phyloP scores from a whole-genome alignment of 2,888 invertebrate species.

The Oligia fasciuncula region DNA sequence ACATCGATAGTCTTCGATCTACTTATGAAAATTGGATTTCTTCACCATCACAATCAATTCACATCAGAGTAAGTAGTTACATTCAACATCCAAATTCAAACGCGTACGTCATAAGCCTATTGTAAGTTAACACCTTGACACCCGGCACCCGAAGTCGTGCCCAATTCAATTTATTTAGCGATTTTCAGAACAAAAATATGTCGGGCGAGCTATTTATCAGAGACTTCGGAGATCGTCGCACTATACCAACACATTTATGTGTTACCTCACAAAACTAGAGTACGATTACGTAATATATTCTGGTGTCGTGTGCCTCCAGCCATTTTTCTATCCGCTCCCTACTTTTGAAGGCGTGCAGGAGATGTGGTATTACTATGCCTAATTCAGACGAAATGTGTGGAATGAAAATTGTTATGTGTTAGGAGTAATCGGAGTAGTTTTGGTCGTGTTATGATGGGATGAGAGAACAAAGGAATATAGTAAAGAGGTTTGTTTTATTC shows the following conservation, averaged over 20 bases:
- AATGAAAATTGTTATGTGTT: conserved; percentile 68
- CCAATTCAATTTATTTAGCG: conserved; percentile 85
- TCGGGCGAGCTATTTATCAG: conserved; percentile 84
- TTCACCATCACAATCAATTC: conserved; percentile 41
- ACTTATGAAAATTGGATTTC: conserved; percentile 31
- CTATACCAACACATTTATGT: conserved; percentile 84
- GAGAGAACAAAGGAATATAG: conserved; percentile 45
- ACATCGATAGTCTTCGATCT: neutral
- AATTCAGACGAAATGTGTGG: conserved; percentile 74
- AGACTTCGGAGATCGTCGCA: conserved; percentile 80
- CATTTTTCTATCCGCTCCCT: conserved; percentile 84
- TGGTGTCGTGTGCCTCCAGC: conserved; percentile 83
- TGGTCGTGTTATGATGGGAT: conserved; percentile 35
- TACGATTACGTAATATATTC: conserved; percentile 87
- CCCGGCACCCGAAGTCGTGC: conserved; percentile 65
- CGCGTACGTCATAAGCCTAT: conserved; percentile 70
- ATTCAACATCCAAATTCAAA: conserved; percentile 57
- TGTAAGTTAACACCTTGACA: conserved; percentile 74
- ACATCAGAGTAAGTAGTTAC: conserved; percentile 36
- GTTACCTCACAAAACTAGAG: conserved; percentile 81
- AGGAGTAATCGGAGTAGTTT: conserved; percentile 63
- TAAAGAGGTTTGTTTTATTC: conserved; percentile 34
- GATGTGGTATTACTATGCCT: conserved; percentile 75
- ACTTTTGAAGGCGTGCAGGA: conserved; percentile 73
- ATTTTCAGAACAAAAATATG: conserved; percentile 84